These are phyloP conservation scores for Drosophila insularis DNA, from an alignment of 1,140 invertebrate genomes.

Conservation along the genomic window DNA sequence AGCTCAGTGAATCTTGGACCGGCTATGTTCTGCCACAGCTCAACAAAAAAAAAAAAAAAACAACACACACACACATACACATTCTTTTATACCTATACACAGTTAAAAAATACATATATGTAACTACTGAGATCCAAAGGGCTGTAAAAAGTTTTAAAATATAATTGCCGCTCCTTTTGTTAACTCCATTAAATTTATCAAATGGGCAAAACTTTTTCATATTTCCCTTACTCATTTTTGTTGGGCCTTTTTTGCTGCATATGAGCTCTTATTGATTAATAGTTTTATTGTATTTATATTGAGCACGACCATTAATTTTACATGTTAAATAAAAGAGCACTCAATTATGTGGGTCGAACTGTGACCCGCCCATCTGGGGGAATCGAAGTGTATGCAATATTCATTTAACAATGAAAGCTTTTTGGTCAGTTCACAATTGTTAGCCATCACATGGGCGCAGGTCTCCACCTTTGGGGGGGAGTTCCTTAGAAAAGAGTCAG, in stretches of 20 bases:
- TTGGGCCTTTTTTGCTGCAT: conserved; percentile 22
- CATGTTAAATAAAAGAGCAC: conserved; percentile 69
- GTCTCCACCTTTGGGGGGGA: neutral
- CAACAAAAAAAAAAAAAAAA: conserved; percentile 25
- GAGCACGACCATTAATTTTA: conserved; percentile 64
- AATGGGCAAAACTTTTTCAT: conserved; percentile 47
- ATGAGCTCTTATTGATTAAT: conserved; percentile 67
- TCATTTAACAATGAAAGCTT: conserved; percentile 24
- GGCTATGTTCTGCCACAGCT: conserved; percentile 37
- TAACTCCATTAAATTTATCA: conserved; percentile 69
- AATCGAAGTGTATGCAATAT: conserved; percentile 38
- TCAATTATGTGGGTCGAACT: conserved; percentile 60
- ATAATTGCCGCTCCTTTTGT: conserved; percentile 71
- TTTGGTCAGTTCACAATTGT: conserved; percentile 3
- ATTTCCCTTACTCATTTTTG: conserved; percentile 1
- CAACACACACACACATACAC: neutral
- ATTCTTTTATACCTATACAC: neutral
- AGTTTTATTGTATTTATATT: conserved; percentile 66
- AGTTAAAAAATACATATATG: neutral
- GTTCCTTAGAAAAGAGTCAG: neutral
- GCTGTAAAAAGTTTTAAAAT: conserved; percentile 68
- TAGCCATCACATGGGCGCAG: neutral
- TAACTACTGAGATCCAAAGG: conserved; percentile 18
- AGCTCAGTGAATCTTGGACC: conserved; percentile 63
- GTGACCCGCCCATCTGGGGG: neutral